Conservation (phyloP, 2,888 invertebrate species). For the Scaptomyza tumidula region DNA sequence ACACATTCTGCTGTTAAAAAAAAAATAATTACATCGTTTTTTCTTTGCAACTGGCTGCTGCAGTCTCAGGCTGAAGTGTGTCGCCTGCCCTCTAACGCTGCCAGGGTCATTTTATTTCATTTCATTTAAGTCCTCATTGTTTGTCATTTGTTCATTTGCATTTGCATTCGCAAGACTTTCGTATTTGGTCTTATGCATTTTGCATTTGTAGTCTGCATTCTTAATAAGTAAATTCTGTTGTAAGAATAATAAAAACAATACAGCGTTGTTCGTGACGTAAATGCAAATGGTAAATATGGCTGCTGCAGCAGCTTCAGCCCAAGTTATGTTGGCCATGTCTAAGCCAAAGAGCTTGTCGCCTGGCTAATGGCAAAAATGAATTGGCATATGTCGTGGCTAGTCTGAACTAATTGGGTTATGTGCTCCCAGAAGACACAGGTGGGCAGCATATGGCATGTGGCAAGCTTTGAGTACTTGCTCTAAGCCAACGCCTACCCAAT, state of each 20-base stretch:
- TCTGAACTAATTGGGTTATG: conserved; percentile 68
- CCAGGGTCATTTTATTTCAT: conserved; percentile 60
- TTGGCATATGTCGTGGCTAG: conserved; percentile 65
- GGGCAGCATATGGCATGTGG: conserved; percentile 14
- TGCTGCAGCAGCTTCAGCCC: neutral
- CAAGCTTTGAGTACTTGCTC: conserved; percentile 20
- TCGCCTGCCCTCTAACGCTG: conserved; percentile 64
- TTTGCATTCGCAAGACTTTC: conserved; percentile 68
- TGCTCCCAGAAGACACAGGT: conserved; percentile 57
- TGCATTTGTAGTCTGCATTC: conserved; percentile 48
- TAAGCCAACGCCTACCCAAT: conserved; percentile 37
- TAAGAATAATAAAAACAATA: conserved; percentile 66
- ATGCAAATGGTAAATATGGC: conserved; percentile 44
- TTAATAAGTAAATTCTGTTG: conserved; percentile 45
- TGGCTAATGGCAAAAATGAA: conserved; percentile 52
- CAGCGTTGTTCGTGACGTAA: conserved; percentile 56
- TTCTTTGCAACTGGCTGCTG: conserved; percentile 34
- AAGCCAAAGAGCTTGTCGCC: conserved; percentile 5
- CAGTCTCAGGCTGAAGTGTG: conserved; percentile 60
- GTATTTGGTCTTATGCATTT: conserved; percentile 47
- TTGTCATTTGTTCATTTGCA: conserved; percentile 72
- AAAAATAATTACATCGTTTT: neutral
- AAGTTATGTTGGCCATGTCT: conserved; percentile 24
- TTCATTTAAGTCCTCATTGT: conserved; percentile 10
- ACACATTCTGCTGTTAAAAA: neutral